Percentiles rank a stretch among this genome's conserved stretches.
These are phyloP conservation scores for Xenops minutus DNA, from an alignment of 2,797 vertebrate genomes.

Conservation along the genomic window DNA sequence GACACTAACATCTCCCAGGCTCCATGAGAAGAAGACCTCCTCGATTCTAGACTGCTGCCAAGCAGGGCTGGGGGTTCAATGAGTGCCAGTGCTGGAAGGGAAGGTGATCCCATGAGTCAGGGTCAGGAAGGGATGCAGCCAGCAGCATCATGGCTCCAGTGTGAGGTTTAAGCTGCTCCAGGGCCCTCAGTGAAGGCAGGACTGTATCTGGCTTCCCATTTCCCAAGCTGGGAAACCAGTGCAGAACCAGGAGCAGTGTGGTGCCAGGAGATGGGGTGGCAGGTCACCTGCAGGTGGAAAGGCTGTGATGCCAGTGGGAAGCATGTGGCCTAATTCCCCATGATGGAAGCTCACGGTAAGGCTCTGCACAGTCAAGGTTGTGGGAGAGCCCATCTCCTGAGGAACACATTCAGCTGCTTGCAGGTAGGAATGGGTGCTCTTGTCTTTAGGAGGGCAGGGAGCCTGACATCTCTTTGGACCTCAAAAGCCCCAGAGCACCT, in stretches of 20 bases:
- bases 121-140: rapidly evolving
- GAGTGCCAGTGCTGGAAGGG: too few species aligned
- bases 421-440: not conserved
- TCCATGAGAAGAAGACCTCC: not conserved
- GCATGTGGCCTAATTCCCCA: not conserved
- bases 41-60: not conserved
- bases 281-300: not conserved
- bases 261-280: too few species aligned
- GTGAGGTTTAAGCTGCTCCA: not conserved
- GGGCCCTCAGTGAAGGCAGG: rapidly evolving
- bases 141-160: rapidly evolving
- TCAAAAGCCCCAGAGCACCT: not conserved
- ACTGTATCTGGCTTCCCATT: not conserved
- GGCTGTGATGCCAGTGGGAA: not conserved
- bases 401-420: not conserved
- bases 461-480: not conserved
- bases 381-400: not conserved
- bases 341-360: not conserved
- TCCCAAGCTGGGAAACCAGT: not conserved
- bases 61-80: not conserved
- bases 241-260: not conserved
- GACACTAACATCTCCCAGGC: not conserved
- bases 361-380: rapidly evolving
- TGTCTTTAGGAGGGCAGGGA: not conserved
- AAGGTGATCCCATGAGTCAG: not conserved